Percentiles rank a stretch among this genome's conserved stretches.
phyloP scores from a whole-genome alignment of 2,888 invertebrate species.

The Troides aeacus region DNA sequence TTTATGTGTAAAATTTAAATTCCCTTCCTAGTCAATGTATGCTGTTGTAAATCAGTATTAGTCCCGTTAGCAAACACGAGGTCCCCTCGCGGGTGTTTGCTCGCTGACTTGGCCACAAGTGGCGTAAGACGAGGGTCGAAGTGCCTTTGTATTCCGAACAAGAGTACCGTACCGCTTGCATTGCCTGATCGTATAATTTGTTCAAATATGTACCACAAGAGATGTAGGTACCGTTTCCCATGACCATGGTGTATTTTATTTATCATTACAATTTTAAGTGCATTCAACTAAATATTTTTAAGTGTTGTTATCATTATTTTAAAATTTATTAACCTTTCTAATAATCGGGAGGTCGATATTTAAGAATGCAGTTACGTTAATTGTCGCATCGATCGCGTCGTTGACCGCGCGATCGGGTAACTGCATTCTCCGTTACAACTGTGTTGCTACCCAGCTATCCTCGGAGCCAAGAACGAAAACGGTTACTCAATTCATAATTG shows the following conservation, averaged over 20 bases:
- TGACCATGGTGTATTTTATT: conserved; percentile 1
- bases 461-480: not conserved
- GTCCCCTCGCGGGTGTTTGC: conserved; percentile 62
- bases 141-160: conserved; percentile 53
- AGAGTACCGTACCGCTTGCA: conserved; percentile 48
- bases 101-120: conserved; percentile 58
- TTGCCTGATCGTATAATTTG: conserved; percentile 61
- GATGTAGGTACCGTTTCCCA: conserved; percentile 11
- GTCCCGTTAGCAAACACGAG: conserved; percentile 38
- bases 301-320: not conserved
- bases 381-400: conserved; percentile 58
- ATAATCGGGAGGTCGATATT: conserved; percentile 31
- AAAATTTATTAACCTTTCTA: not conserved
- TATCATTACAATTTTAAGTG: not conserved
- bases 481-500: conserved; percentile 5
- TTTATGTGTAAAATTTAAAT: conserved; percentile 11
- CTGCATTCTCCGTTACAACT: conserved; percentile 42
- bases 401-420: conserved; percentile 64
- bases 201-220: conserved; percentile 48
- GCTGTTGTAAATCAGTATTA: conserved; percentile 24
- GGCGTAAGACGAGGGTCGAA: conserved; percentile 60
- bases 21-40: not conserved
- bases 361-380: conserved; percentile 59
- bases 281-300: not conserved
- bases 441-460: conserved; percentile 27